Evolutionary conservation across 2,113 vertebrate genomes (phyloP).

Genomic region (Acrocephalus kingi): DNA sequence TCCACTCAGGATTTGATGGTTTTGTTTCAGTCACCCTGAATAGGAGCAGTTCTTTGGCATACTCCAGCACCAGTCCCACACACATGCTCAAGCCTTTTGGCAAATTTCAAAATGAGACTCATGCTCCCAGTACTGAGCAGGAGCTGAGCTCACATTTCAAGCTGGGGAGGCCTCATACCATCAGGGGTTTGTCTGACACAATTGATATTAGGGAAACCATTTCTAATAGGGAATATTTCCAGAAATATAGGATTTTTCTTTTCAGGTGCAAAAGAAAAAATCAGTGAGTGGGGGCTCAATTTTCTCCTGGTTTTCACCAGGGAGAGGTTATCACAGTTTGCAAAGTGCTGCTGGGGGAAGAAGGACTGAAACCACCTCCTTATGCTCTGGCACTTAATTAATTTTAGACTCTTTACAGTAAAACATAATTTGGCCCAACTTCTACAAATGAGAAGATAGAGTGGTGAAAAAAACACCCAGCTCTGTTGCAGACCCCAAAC

Average conservation of each 20-base stretch:
- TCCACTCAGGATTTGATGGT: not conserved
- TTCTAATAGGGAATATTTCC: not conserved
- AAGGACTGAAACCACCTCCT: not conserved
- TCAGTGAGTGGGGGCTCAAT: rapidly evolving
- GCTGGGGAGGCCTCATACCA: not conserved
- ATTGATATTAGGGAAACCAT: not conserved
- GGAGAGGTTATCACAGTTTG: not conserved
- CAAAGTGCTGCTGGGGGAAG: not conserved
- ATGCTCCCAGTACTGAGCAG: rapidly evolving
- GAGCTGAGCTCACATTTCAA: not conserved
- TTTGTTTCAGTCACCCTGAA: not conserved
- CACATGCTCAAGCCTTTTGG: not conserved
- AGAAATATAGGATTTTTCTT: not conserved
- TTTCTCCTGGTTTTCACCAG: not conserved
- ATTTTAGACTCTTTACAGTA: not conserved
- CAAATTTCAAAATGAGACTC: not conserved
- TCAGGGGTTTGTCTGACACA: rapidly evolving
- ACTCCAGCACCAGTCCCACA: not conserved
- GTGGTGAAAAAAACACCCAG: not conserved
- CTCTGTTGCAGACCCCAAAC: not conserved
- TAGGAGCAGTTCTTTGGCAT: not conserved
- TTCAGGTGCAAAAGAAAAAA: not conserved
- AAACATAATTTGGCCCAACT: not conserved
- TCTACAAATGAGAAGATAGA: not conserved
- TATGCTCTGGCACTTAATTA: not conserved